Percentiles rank a stretch among this genome's conserved stretches.
These are phyloP conservation scores for Arizona elegans DNA, from an alignment of 2,113 vertebrate genomes.

Conservation along the genomic window DNA sequence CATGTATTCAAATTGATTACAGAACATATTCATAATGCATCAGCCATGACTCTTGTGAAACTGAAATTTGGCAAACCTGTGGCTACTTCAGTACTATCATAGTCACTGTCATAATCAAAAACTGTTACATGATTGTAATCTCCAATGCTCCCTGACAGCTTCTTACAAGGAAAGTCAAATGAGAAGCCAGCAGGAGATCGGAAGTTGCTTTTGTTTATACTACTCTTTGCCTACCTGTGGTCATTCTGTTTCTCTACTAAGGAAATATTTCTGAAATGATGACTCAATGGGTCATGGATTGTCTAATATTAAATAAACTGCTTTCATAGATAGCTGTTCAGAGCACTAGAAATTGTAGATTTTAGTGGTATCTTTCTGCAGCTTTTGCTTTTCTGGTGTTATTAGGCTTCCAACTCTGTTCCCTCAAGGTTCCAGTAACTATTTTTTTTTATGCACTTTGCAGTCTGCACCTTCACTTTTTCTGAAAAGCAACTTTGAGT, in stretches of 20 bases:
- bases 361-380: neutral
- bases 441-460: slow-evolving; percentile 44
- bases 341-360: neutral
- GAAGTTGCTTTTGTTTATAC: neutral
- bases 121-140: neutral
- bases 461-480: slow-evolving; percentile 96
- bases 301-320: neutral
- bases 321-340: neutral
- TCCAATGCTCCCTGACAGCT: neutral
- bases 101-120: neutral
- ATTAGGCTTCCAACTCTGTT: neutral
- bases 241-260: neutral
- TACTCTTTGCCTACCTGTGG: neutral
- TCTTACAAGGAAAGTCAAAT: neutral
- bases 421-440: slow-evolving; percentile 24
- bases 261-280: neutral
- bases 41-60: neutral
- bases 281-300: neutral
- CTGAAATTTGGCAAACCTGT: neutral
- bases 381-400: neutral
- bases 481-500: slow-evolving; percentile 99
- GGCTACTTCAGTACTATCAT: neutral
- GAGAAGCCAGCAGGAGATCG: neutral
- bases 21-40: neutral
- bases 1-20: neutral